These are phyloP conservation scores for Tenthredo amoena DNA, from an alignment of 2,888 invertebrate species.

Conservation along the genomic window DNA sequence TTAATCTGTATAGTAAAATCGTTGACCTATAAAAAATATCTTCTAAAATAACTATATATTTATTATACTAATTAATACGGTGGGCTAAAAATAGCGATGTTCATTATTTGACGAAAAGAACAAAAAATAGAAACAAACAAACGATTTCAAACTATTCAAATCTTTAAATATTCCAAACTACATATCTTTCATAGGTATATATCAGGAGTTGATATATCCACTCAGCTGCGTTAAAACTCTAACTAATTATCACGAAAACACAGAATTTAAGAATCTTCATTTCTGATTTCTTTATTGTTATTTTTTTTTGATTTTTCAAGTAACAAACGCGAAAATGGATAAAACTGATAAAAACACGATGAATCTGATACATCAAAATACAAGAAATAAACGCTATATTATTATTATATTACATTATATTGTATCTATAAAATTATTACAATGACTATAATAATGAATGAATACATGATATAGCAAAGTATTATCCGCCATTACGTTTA, in stretches of 20 bases:
- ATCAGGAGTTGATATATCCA: not conserved
- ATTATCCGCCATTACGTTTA: constrained; percentile 8
- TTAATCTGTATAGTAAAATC: constrained; percentile 8
- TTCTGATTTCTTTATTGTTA: not conserved
- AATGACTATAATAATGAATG: not conserved
- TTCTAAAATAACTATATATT: constrained; percentile 12
- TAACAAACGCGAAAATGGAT: not conserved
- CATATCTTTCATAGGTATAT: constrained; percentile 8
- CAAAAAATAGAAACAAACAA: not conserved
- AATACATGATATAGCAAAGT: not conserved
- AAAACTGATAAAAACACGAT: not conserved
- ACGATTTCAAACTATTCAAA: not conserved
- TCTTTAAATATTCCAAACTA: constrained; percentile 1
- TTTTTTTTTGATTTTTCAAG: not conserved
- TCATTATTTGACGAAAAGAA: not conserved
- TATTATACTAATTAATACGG: constrained; percentile 5
- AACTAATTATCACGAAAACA: not conserved
- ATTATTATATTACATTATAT: not conserved
- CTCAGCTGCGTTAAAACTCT: not conserved
- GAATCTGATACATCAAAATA: not conserved
- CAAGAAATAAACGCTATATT: constrained; percentile 22
- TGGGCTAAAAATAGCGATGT: not conserved
- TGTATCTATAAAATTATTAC: constrained; percentile 25
- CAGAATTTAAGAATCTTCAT: not conserved
- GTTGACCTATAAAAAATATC: constrained; percentile 26